Evolutionary conservation across 2,888 invertebrate genomes (phyloP).

Genomic region (Eueremaeus valkanovi): DNA sequence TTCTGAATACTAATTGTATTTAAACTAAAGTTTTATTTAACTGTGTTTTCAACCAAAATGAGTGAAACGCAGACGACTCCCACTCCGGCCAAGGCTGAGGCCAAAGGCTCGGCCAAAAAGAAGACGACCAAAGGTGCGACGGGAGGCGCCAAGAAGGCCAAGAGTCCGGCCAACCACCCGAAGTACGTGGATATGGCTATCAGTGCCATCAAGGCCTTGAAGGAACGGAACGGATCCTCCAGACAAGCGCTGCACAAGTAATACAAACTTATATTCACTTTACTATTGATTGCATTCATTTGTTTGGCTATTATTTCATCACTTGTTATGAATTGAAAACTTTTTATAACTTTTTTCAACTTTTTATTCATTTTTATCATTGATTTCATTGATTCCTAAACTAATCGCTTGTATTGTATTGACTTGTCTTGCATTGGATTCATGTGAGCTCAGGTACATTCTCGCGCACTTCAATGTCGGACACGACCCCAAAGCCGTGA

Average conservation of each 20-base stretch:
- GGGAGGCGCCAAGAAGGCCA: constrained; percentile 23
- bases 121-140: constrained; percentile 7
- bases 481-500: constrained; percentile 34
- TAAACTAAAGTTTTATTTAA: neutral
- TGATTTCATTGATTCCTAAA: neutral
- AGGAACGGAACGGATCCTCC: constrained; percentile 60
- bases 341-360: neutral
- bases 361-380: neutral
- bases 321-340: neutral
- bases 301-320: neutral
- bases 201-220: constrained; percentile 54
- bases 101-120: neutral
- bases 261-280: constrained; percentile 33
- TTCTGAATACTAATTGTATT: neutral
- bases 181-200: constrained; percentile 60
- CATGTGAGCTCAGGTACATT: constrained; percentile 16
- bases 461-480: constrained; percentile 21
- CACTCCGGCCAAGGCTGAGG: neutral
- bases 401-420: neutral
- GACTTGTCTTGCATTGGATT: too few species aligned
- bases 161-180: constrained; percentile 53
- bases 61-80: neutral
- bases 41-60: neutral
- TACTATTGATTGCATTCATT: too few species aligned
- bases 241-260: constrained; percentile 62